Evolutionary conservation across 2,797 vertebrate genomes (phyloP).

Genomic region (Enteromius mattozi): DNA sequence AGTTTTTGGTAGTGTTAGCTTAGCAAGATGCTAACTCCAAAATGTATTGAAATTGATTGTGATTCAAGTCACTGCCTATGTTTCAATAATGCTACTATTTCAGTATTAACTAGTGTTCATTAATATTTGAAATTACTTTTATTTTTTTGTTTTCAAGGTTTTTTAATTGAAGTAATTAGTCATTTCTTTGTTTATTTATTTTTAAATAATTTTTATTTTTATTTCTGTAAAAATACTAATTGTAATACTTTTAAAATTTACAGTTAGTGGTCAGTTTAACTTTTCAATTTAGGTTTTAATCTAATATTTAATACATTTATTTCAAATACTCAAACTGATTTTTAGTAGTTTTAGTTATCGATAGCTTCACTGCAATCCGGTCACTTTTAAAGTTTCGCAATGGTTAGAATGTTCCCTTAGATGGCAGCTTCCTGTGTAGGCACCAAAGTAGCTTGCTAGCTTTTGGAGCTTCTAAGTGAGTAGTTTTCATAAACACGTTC

Average conservation of each 20-base stretch:
- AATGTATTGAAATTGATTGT: neutral
- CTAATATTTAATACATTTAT: neutral
- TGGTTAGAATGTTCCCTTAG: neutral
- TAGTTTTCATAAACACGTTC: conserved; percentile 24
- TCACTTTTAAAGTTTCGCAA: neutral
- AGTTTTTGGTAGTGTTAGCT: neutral
- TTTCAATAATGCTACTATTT: neutral
- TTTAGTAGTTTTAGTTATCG: neutral
- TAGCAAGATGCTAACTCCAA: neutral
- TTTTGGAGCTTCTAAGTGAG: conserved; percentile 15
- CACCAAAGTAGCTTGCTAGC: neutral
- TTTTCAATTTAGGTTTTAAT: neutral
- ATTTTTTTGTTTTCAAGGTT: neutral
- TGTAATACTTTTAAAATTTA: neutral
- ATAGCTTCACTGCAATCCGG: too few species aligned
- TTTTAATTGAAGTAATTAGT: neutral
- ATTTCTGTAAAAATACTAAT: neutral
- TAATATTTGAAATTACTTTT: neutral
- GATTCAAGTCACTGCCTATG: neutral
- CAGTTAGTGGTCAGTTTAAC: neutral
- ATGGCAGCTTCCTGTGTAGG: conserved; percentile 5
- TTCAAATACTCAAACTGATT: neutral
- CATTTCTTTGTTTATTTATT: neutral
- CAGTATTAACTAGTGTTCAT: neutral
- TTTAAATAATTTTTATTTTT: neutral